Conservation (phyloP, 2,797 vertebrate species). For the Cryptoblepharus egeriae region DNA sequence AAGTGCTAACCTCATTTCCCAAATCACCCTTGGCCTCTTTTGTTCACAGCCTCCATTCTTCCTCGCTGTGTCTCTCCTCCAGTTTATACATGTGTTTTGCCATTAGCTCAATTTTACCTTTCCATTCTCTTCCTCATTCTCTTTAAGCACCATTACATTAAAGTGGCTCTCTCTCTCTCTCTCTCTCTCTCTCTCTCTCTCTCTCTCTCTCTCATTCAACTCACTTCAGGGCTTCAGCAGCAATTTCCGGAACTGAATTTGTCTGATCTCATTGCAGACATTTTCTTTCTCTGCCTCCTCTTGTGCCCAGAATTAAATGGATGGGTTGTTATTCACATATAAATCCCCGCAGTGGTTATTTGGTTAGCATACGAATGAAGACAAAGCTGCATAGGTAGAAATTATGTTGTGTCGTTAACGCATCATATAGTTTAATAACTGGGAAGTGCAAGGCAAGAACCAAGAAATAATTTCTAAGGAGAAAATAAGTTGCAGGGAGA, state of each 20-base stretch:
- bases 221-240: conserved; percentile 13
- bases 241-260: neutral
- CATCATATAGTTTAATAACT: neutral
- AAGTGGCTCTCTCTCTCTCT: neutral
- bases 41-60: neutral
- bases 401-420: neutral
- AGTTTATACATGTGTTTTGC: neutral
- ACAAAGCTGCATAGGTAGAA: neutral
- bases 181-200: no score
- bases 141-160: conserved; percentile 13
- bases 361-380: conserved; percentile 27
- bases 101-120: conserved; percentile 2
- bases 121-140: neutral
- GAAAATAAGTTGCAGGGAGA: neutral
- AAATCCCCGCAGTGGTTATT: conserved; percentile 8
- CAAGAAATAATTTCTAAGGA: neutral
- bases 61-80: neutral
- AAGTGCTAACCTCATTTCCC: neutral
- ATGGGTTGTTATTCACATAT: conserved; percentile 14
- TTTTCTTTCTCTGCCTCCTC: neutral
- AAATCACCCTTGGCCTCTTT: neutral
- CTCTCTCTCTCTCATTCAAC: neutral
- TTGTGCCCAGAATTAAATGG: conserved; percentile 9
- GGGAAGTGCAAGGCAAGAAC: neutral
- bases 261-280: neutral